phyloP scores from a whole-genome alignment of 2,113 vertebrate genomes.

The Salvelinus alpinus region DNA sequence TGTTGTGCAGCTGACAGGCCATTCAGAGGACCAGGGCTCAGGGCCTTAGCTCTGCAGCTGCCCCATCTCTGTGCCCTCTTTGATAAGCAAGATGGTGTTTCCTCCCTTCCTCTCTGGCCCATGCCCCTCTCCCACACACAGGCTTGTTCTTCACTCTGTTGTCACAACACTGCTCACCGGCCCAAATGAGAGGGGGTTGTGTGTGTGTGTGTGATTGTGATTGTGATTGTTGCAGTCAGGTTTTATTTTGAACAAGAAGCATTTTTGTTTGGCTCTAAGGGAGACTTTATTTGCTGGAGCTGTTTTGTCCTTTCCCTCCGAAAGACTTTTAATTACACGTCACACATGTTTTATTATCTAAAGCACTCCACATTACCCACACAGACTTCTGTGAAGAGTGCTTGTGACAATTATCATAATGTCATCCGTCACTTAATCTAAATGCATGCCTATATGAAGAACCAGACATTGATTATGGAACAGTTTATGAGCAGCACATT shows the following conservation, averaged over 20 bases:
- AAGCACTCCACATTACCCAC: background rate
- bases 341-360: background rate
- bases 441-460: no score
- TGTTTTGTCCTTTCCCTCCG: background rate
- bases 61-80: slow-evolving; percentile 70
- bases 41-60: slow-evolving; percentile 75
- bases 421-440: no score
- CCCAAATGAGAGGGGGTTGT: slow-evolving; percentile 13
- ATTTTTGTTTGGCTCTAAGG: background rate
- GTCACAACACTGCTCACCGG: slow-evolving; percentile 33
- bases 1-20: slow-evolving; percentile 67
- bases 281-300: background rate
- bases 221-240: no score
- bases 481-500: no score
- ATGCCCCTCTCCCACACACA: slow-evolving; percentile 43
- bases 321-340: background rate
- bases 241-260: background rate
- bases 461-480: no score
- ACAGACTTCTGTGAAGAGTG: background rate
- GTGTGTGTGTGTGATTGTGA: no score
- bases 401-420: no score
- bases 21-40: slow-evolving; percentile 61
- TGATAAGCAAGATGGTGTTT: slow-evolving; percentile 62
- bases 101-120: slow-evolving; percentile 36
- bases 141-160: slow-evolving; percentile 43